Evolutionary conservation across 1,140 invertebrate species (phyloP).

Genomic region (Zaprionus camerounensis): DNA sequence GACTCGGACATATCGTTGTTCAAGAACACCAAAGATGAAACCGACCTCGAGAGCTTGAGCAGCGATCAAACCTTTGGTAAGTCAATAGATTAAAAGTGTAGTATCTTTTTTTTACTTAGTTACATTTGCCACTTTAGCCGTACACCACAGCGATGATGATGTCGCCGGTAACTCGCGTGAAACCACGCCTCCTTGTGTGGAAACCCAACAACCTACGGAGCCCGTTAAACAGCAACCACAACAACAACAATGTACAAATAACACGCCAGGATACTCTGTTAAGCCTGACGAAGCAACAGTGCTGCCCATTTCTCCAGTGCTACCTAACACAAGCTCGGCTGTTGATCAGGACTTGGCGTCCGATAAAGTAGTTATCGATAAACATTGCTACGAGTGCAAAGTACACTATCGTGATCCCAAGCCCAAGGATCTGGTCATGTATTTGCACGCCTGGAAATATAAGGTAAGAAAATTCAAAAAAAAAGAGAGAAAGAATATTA

Average conservation of each 20-base stretch:
- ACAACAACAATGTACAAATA: conserved; percentile 30
- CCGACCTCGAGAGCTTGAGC: conserved; percentile 80
- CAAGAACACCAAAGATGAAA: conserved; percentile 88
- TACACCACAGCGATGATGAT: conserved; percentile 84
- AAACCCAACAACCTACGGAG: conserved; percentile 84
- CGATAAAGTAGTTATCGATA: conserved; percentile 92
- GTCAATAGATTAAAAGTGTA: background rate
- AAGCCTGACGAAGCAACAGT: conserved; percentile 17
- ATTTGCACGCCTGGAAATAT: conserved; percentile 97
- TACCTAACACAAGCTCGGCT: background rate
- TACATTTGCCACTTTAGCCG: conserved; percentile 46
- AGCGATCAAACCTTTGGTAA: conserved; percentile 69
- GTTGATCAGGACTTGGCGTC: conserved; percentile 89
- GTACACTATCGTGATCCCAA: conserved; percentile 95
- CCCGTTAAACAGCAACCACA: conserved; percentile 16
- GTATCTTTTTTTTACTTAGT: background rate
- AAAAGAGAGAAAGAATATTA: background rate
- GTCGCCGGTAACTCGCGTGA: conserved; percentile 87
- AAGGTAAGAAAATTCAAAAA: conserved; percentile 86
- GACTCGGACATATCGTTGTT: conserved; percentile 93
- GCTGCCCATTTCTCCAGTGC: background rate
- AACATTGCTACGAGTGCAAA: conserved; percentile 96
- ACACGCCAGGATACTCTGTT: conserved; percentile 2
- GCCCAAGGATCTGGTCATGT: conserved; percentile 96
- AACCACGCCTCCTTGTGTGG: conserved; percentile 87